Percentiles rank a stretch among this genome's conserved stretches.
Evolutionary conservation across 2,888 invertebrate species (phyloP).

Genomic region (Nebria salina): DNA sequence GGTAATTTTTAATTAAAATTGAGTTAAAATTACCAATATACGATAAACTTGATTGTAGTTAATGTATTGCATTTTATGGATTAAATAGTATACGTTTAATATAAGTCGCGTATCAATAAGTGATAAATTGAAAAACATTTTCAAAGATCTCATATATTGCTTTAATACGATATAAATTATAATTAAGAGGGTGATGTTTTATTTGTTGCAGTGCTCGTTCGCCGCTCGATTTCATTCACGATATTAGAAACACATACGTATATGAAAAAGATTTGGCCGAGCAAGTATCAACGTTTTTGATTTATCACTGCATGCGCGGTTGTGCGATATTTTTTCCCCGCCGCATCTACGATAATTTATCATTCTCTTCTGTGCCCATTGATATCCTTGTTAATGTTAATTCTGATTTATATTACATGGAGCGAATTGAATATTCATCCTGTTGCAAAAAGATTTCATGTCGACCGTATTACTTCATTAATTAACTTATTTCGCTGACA

Average conservation of each 20-base stretch:
- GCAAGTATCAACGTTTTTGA: constrained; percentile 2
- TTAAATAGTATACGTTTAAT: background rate
- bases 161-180: constrained; percentile 21
- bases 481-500: constrained; percentile 28
- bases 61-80: background rate
- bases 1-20: too few relatives aligned
- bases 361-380: constrained; percentile 40
- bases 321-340: constrained; percentile 28
- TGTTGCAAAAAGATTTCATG: constrained; percentile 42
- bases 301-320: background rate
- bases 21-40: background rate
- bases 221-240: background rate
- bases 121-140: constrained; percentile 28
- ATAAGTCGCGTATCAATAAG: background rate
- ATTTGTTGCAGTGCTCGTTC: constrained; percentile 1
- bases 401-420: constrained; percentile 46
- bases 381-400: constrained; percentile 46
- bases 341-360: constrained; percentile 31
- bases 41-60: background rate
- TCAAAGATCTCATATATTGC: background rate
- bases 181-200: constrained; percentile 12
- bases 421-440: constrained; percentile 45
- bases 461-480: constrained; percentile 43
- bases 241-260: background rate
- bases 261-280: constrained; percentile 16